Conservation (phyloP, 2,797 vertebrate species). For the Sebastes trivittatus region DNA sequence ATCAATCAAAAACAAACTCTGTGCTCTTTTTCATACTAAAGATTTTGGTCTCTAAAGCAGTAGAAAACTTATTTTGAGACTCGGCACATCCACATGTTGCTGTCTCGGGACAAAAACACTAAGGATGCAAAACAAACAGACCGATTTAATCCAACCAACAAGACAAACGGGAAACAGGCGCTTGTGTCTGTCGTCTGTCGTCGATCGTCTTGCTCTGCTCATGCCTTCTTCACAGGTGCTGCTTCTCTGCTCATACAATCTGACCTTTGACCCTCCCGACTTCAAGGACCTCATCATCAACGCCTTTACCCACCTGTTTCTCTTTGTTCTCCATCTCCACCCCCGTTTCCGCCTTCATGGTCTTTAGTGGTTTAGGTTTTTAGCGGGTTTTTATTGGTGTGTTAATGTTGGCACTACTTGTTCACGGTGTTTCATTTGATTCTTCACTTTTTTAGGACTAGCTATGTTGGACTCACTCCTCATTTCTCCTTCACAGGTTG, state of each 20-base stretch:
- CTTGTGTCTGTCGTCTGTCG: neutral
- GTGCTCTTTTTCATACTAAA: conserved; percentile 43
- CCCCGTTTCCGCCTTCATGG: neutral
- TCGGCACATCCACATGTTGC: conserved; percentile 16
- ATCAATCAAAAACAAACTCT: conserved; percentile 1
- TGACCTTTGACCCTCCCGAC: conserved; percentile 42
- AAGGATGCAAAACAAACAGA: conserved; percentile 48
- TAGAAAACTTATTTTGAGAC: conserved; percentile 29
- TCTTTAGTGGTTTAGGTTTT: conserved; percentile 11
- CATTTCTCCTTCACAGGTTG: neutral
- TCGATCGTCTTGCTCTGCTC: conserved; percentile 25
- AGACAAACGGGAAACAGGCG: neutral
- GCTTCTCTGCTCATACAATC: conserved; percentile 75
- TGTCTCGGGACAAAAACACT: conserved; percentile 47
- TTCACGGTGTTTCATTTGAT: conserved; percentile 18
- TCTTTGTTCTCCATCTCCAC: neutral
- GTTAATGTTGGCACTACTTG: conserved; percentile 12
- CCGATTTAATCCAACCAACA: neutral
- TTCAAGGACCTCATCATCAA: conserved; percentile 40
- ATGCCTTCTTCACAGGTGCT: conserved; percentile 72
- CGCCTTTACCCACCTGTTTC: conserved; percentile 7
- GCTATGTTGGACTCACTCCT: neutral
- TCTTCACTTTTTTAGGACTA: neutral
- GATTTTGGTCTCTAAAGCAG: conserved; percentile 27
- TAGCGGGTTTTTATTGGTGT: conserved; percentile 43